A percentile compares a stretch with the other conserved stretches of the same genome.
Evolutionary conservation across 2,113 vertebrate genomes (phyloP).

Genomic region (Notarius lentiginosus): DNA sequence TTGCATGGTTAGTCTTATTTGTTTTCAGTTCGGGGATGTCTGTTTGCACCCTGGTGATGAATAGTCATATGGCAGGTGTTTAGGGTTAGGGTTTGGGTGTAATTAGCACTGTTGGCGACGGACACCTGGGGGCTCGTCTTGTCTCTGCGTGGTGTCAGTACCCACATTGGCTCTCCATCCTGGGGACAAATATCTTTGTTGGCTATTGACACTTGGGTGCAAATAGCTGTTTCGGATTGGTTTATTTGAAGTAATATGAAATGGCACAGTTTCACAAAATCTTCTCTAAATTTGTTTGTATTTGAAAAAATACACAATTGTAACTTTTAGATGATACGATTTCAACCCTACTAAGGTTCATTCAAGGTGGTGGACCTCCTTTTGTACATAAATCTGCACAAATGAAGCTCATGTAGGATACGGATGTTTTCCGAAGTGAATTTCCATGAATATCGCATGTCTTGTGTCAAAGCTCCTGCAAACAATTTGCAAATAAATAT

Average conservation of each 20-base stretch:
- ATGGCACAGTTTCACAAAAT: too few species aligned
- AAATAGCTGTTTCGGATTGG: too few species aligned
- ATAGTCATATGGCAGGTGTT: too few species aligned
- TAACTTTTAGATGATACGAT: not conserved
- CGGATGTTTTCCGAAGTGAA: not conserved
- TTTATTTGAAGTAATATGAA: too few species aligned
- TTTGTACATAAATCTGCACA: not conserved
- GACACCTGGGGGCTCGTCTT: too few species aligned
- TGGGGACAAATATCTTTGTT: too few species aligned
- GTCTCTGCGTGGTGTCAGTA: too few species aligned
- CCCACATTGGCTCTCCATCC: too few species aligned
- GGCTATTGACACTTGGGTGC: too few species aligned
- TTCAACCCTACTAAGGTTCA: not conserved
- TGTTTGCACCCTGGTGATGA: too few species aligned
- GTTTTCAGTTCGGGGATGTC: not conserved
- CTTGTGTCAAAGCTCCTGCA: not conserved
- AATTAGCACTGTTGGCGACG: too few species aligned
- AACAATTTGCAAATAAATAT: not conserved
- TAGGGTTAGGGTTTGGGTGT: too few species aligned
- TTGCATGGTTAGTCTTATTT: not conserved
- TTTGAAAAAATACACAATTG: not conserved
- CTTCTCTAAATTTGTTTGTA: not conserved
- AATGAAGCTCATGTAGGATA: not conserved
- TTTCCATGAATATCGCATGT: not conserved
- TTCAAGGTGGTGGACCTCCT: not conserved